Conservation (phyloP, 2,888 invertebrate genomes). For the Stenichneumon culpator region DNA sequence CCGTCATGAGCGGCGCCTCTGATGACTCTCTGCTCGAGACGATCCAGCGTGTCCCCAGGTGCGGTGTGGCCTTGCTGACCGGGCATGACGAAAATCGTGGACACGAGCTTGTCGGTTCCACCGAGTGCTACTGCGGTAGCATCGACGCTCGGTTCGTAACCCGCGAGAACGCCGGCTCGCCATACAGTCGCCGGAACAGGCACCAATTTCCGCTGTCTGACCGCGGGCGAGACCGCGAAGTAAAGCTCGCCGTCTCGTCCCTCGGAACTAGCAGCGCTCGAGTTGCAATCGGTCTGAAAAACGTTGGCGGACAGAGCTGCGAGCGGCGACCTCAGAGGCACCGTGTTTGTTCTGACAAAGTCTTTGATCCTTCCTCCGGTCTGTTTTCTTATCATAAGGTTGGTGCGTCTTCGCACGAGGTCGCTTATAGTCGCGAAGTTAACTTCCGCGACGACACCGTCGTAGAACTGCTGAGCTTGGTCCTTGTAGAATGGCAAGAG, state of each 20-base stretch:
- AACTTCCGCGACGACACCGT: conserved; percentile 94
- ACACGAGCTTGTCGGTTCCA: conserved; percentile 89
- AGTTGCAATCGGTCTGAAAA: conserved; percentile 94
- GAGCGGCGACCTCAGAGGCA: conserved; percentile 91
- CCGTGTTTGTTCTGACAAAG: conserved; percentile 90
- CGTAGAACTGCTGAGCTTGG: conserved; percentile 94
- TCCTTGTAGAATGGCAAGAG: conserved; percentile 95
- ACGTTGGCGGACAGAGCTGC: conserved; percentile 94
- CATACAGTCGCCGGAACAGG: conserved; percentile 94
- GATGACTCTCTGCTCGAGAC: conserved; percentile 90
- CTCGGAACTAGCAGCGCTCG: conserved; percentile 90
- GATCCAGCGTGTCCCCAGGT: conserved; percentile 92
- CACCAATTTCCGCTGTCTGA: conserved; percentile 92
- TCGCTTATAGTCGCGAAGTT: conserved; percentile 94
- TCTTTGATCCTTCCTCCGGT: conserved; percentile 92
- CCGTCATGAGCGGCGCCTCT: conserved; percentile 89
- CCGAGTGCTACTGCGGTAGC: conserved; percentile 94
- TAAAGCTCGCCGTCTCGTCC: conserved; percentile 95
- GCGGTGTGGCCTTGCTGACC: conserved; percentile 94
- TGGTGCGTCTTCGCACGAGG: conserved; percentile 92
- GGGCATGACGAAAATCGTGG: conserved; percentile 93
- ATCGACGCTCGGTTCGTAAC: conserved; percentile 94
- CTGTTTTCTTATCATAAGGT: conserved; percentile 92
- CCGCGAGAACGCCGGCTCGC: conserved; percentile 91
- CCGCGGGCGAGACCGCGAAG: conserved; percentile 93